Evolutionary conservation across 1,140 invertebrate species (phyloP).

Genomic region (Drosophila novamexicana): DNA sequence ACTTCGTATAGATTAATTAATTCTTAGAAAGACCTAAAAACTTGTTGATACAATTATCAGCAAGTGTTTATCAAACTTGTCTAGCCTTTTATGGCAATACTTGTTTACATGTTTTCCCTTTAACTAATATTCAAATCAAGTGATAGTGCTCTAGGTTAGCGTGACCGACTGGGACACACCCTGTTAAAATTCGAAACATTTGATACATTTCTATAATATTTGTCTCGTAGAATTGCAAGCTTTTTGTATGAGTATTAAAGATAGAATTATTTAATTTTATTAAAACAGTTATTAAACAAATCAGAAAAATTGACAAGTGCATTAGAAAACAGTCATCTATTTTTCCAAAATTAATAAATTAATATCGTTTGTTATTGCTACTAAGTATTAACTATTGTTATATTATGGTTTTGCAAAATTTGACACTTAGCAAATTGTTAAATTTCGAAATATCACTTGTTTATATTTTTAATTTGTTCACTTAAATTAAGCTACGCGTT

Average conservation of each 20-base stretch:
- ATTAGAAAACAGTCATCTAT: conserved; percentile 53
- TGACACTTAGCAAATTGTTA: neutral
- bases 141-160: neutral
- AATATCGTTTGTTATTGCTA: conserved; percentile 1
- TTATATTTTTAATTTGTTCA: neutral
- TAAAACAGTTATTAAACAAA: conserved; percentile 14
- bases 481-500: neutral
- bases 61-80: too few relatives aligned
- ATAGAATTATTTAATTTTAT: conserved; percentile 52
- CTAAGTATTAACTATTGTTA: neutral
- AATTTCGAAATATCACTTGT: conserved; percentile 25
- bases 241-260: neutral
- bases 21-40: too few relatives aligned
- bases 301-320: conserved; percentile 65
- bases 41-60: too few relatives aligned
- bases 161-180: neutral
- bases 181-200: neutral
- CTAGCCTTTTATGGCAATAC: too few relatives aligned
- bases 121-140: neutral
- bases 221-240: neutral
- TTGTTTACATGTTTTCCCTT: too few relatives aligned
- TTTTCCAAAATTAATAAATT: conserved; percentile 44
- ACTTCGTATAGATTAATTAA: too few relatives aligned
- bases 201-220: neutral
- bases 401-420: neutral